Conservation (phyloP, 92 coral and sea anemone genomes). For the Palythoa grandiflora region DNA sequence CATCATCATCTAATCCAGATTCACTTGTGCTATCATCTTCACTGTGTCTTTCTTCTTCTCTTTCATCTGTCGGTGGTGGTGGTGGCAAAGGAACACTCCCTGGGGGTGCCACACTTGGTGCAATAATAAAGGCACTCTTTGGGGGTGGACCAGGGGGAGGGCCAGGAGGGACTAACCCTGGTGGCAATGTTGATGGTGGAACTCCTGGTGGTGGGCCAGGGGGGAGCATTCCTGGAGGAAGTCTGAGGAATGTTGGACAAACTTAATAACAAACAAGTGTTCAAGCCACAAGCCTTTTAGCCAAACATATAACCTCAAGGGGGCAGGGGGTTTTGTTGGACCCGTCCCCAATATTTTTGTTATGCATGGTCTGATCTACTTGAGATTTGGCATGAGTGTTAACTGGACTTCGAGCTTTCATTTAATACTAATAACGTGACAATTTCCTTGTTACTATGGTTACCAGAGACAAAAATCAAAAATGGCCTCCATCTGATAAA, state of each 20-base stretch:
- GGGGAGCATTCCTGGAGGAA: slow-evolving; percentile 72
- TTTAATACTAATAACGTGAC: too few relatives aligned
- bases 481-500: too few relatives aligned
- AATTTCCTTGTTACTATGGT: too few relatives aligned
- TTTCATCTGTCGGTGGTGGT: slow-evolving; percentile 42
- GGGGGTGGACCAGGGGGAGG: slow-evolving; percentile 83
- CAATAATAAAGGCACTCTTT: slow-evolving; percentile 33
- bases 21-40: slow-evolving; percentile 90
- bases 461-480: too few relatives aligned
- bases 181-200: slow-evolving; percentile 76
- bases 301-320: neutral
- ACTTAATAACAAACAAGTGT: neutral
- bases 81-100: slow-evolving; percentile 11
- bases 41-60: slow-evolving; percentile 69
- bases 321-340: too few relatives aligned
- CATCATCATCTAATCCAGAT: slow-evolving; percentile 90
- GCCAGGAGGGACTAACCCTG: slow-evolving; percentile 68
- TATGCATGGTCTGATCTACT: too few relatives aligned
- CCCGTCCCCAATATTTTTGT: too few relatives aligned
- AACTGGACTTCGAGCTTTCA: too few relatives aligned
- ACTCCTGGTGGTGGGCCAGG: slow-evolving; percentile 72
- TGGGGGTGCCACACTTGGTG: slow-evolving; percentile 19
- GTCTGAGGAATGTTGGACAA: slow-evolving; percentile 51
- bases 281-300: neutral
- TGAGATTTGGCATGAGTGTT: too few relatives aligned